Evolutionary conservation across 2,113 vertebrate genomes (phyloP).

Genomic region (Menidia beryllina): DNA sequence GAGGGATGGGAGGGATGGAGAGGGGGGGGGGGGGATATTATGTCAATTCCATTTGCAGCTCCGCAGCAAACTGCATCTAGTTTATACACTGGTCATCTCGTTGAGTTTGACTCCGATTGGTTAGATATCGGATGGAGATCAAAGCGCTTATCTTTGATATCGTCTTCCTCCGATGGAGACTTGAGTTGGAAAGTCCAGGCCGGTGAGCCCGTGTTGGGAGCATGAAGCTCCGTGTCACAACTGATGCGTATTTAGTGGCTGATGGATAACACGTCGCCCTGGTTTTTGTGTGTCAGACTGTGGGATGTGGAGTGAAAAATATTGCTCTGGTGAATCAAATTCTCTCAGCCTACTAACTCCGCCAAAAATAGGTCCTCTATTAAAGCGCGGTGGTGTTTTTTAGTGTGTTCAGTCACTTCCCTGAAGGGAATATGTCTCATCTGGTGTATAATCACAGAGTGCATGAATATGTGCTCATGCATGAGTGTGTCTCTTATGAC

Average conservation of each 20-base stretch:
- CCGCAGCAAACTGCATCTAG: not conserved
- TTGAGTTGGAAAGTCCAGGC: conserved; percentile 34
- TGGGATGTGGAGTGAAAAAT: conserved; percentile 64
- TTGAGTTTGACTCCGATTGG: not conserved
- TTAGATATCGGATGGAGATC: not conserved
- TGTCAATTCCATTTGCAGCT: not conserved
- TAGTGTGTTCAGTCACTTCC: conserved; percentile 64
- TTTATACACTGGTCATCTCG: not conserved
- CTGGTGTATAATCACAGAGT: conserved; percentile 58
- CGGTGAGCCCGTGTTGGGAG: conserved; percentile 31
- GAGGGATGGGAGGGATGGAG: no score
- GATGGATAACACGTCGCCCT: not conserved
- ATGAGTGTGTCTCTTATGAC: conserved; percentile 54
- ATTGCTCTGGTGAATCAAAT: conserved; percentile 63
- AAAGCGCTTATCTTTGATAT: not conserved
- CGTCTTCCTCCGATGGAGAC: not conserved
- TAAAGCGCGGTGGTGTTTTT: conserved; percentile 53
- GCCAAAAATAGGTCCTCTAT: conserved; percentile 69
- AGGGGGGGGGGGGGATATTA: no score
- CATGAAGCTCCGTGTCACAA: not conserved
- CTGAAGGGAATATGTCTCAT: conserved; percentile 66
- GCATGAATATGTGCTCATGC: conserved; percentile 70
- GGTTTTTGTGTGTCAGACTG: conserved; percentile 20
- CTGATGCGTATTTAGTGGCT: not conserved
- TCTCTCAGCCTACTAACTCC: conserved; percentile 70